These are phyloP conservation scores for Notodonta ziczac DNA, from an alignment of 2,888 invertebrate genomes.

Conservation along the genomic window DNA sequence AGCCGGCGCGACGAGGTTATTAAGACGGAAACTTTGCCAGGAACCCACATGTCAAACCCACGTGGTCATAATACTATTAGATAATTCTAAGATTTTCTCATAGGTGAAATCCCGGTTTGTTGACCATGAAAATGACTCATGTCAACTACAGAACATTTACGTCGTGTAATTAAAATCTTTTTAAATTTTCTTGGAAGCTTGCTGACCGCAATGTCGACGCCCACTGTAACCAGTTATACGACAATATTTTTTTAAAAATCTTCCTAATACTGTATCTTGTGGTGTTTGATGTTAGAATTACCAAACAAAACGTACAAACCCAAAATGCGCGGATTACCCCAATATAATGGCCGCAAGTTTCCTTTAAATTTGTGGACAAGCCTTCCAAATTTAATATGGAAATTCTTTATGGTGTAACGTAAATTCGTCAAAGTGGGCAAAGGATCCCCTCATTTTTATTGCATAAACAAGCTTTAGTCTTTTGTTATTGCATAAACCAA, in stretches of 20 bases:
- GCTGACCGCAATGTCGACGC: not conserved
- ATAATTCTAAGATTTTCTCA: conserved; percentile 3
- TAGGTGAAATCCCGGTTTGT: conserved; percentile 21
- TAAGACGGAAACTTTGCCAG: conserved; percentile 7
- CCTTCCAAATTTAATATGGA: not conserved
- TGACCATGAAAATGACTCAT: conserved; percentile 27
- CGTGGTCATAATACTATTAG: not conserved
- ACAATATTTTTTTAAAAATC: not conserved
- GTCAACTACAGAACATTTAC: not conserved
- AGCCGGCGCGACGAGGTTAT: conserved; percentile 16
- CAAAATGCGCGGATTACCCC: not conserved
- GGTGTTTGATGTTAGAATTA: not conserved
- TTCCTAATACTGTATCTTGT: not conserved
- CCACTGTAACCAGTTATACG: not conserved
- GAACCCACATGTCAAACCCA: not conserved
- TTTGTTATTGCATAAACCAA: no score
- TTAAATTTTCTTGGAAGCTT: not conserved
- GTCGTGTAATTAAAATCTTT: not conserved
- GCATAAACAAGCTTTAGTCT: no score
- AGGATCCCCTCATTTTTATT: no score
- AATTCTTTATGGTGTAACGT: no score
- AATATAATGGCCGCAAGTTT: not conserved
- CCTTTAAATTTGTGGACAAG: not conserved
- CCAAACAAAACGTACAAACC: not conserved
- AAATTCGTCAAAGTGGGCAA: no score